A percentile compares a stretch with the other conserved stretches of the same genome.
phyloP scores from a whole-genome alignment of 2,797 vertebrate species.

The Dallia pectoralis region DNA sequence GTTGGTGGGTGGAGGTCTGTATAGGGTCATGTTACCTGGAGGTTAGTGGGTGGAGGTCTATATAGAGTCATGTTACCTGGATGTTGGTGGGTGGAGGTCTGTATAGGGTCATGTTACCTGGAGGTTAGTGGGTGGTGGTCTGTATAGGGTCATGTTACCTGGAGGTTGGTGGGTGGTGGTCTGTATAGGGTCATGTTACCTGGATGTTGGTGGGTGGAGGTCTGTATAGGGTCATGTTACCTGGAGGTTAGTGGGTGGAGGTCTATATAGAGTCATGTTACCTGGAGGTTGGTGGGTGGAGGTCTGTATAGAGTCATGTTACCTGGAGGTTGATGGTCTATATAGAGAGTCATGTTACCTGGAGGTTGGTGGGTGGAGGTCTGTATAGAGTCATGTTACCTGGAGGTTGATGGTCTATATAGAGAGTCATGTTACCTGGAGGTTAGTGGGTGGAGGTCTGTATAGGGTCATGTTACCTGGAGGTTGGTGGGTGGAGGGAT shows the following conservation, averaged over 20 bases:
- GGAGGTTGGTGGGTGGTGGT: slow-evolving; percentile 81
- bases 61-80: background rate
- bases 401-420: background rate
- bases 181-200: slow-evolving; percentile 78
- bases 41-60: background rate
- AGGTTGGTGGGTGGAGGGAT: slow-evolving; percentile 60
- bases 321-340: no score
- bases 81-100: background rate
- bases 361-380: no score
- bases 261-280: slow-evolving; percentile 82
- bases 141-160: slow-evolving; percentile 77
- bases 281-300: no score
- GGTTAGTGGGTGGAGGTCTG: background rate
- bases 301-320: no score
- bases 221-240: slow-evolving; percentile 78
- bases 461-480: background rate
- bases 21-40: background rate
- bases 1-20: no score
- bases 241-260: slow-evolving; percentile 83
- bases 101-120: background rate
- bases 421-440: background rate
- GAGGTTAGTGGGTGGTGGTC: slow-evolving; percentile 52
- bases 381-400: background rate
- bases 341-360: no score
- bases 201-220: slow-evolving; percentile 85